Evolutionary conservation across 2,113 vertebrate genomes (phyloP), one percentile per base, ranked within the genome.

Genomic region (Notothenia rossii): DNA sequence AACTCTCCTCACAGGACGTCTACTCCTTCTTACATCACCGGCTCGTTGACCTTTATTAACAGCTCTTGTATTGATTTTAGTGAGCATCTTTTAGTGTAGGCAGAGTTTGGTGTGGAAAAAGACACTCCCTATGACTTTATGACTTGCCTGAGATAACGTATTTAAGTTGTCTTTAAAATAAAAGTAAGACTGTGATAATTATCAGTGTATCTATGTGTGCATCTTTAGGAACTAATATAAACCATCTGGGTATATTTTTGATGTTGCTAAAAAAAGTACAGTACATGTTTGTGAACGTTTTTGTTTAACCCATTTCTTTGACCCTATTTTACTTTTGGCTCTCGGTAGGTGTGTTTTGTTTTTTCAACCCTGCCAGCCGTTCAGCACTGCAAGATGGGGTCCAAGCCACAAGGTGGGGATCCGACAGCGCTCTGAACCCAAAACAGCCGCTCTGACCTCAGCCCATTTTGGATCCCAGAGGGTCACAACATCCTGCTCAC

Each of bases 351-450:
- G 86, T 72, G 33, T 11, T 25, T 64, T 73, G 64, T 74, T 85
- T 86, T 60, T 66, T 54, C 20, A 36, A 71, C 73, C 29, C 1
- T 63, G 17, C 55, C 69, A 46, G 61, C 20, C 70, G 8, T 66
- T 74, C 58, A 36, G 75, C 50, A 13, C 81, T 89, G 87, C 73
- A 79, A 70, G 82, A 84, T 75, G 76, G 80, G 53, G 69, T 75
- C 82, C 84, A 92, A 91, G 74, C 88, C 88, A 92, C 91, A 88
- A 92, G 91, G 86, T 92, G 93, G 90, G 90, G 90, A 84, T 72
- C 91, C 75, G 82, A 78, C 88, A 82, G 86, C 80, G 14, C 59
- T 55, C 33, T 59, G 74, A 79, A 76, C 40, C 79, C 65, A 64
- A 56, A 73, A 43, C 48, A 1, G 4, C 11, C 62, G 0, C 60